Conservation (phyloP, 2,797 vertebrate genomes). For the Ctenopoma multispine region DNA sequence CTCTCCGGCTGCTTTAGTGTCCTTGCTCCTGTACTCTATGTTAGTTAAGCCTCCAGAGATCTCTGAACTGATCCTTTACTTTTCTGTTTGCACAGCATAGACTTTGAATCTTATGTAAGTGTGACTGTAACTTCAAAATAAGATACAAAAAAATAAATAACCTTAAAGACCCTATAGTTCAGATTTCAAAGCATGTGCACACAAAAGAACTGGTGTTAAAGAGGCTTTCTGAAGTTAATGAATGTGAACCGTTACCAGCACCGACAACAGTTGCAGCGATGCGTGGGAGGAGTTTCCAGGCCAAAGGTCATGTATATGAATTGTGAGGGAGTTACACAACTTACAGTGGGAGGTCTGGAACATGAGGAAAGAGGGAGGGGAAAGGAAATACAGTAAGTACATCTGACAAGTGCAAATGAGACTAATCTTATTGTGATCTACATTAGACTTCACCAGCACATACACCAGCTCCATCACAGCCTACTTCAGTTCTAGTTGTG, state of each 20-base stretch:
- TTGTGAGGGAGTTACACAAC: neutral
- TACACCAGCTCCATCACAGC: neutral
- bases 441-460: neutral
- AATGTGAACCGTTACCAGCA: neutral
- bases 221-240: neutral
- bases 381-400: constrained; percentile 11
- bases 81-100: constrained; percentile 5
- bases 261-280: neutral
- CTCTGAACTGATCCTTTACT: neutral
- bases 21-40: neutral
- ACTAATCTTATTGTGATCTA: neutral
- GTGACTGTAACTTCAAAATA: neutral
- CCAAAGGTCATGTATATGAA: neutral
- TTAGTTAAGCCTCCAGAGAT: neutral
- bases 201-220: neutral
- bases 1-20: neutral
- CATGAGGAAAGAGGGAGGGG: neutral
- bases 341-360: neutral
- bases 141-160: neutral
- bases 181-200: neutral
- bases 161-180: neutral
- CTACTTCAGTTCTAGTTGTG: neutral
- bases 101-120: neutral
- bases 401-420: neutral
- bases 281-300: neutral